Base-by-base conservation (phyloP, 2,888 invertebrate species). In the Horisme vitalbata region DNA sequence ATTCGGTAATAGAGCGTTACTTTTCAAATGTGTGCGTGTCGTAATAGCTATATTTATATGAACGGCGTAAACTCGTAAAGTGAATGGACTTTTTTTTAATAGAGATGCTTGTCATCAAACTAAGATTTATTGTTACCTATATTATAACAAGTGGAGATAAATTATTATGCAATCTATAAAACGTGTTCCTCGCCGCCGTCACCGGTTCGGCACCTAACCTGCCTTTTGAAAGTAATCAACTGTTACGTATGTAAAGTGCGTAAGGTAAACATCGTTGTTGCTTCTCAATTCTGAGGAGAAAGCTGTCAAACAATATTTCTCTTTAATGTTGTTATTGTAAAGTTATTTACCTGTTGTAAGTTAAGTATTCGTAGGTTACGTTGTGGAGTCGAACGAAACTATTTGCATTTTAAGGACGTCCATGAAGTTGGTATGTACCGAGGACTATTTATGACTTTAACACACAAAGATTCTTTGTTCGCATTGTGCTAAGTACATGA, bases 391-490 rank as follows among this genome's bases (percentile, higher is more conserved):
- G 41, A 27, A 34, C 41, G 37, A 28, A 45, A 31, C 31, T 52
- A 36, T 44, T 31, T 41, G 35, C 32, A 33, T 37, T 44, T 31
- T 30, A 52, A 47, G 44, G 53, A 55, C 45, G 48, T 54, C 48
- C 41, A 48, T 52, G 54, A 46, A 43, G 50, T 47, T 10, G 27
- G 32, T 23, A 28, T 45, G 43, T 41, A 34, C 36, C 43, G 46
- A 46, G 26, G 26, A 37, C 35, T 43, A n/a, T n/a, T 14, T 20
- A 45, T 49, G 27, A 30, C 44, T 50, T 37, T 32, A 45, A 12
- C 23, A 33, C 43, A 72, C 67, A 83, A 83, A 80, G 69, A 70
- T 73, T 72, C 69, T 76, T 81, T 84, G 80, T 83, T 73, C 55
- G 64, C 70, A 70, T 82, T 81, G 76, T 83, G 55, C 38, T 41